Base-by-base conservation (phyloP, 2,113 vertebrate genomes). In the cat (Felis catus) region DNA sequence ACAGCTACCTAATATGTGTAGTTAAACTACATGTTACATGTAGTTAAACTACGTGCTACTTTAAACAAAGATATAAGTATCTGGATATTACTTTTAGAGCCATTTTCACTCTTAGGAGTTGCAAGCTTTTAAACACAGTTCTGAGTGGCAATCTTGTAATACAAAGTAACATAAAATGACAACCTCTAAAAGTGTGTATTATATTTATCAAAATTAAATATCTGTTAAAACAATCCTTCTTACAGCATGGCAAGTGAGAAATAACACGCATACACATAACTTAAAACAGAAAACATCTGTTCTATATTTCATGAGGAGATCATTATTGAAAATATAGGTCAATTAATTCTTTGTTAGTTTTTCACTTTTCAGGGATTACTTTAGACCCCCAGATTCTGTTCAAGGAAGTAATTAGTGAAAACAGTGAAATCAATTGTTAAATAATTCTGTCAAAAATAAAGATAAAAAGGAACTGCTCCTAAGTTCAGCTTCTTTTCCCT, bases 281-380 rank as follows among this genome's bases (percentile, higher is more conserved):
- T 88, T 85, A 81, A 29, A 89, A 76, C 4, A 79, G 63, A 95
- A 92, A 84, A 88, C 27, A 73, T 76, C 41, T 84, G 3, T 61
- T 86, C n/a, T 90, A 29, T 39, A 61, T n/a, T 70, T 85, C 63
- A 55, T 68, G n/a, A 41, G 66, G 45, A 36, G 23, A 66, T 58
- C 19, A 36, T 45, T 92, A 55, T 36, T 84, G 65, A 70, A 97
- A 97, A 84, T 80, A 84, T 1, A 92, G 27, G 21, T 61, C 70
- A 94, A 92, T 73, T 94, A 71, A 76, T 89, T 91, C 81, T 31
- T 79, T 83, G 16, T 83, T 82, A 73, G 36, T 4, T 94, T 58
- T 88, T 94, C 11, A 73, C 27, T 93, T 79, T 78, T 10, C 23
- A 91, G 23, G 39, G 21, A 73, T 87, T 48, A 84, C 71, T 82